Evolutionary conservation across 2,113 vertebrate species (phyloP), one percentile per base, ranked within the genome.

Genomic region (Oenanthe oenanthe): DNA sequence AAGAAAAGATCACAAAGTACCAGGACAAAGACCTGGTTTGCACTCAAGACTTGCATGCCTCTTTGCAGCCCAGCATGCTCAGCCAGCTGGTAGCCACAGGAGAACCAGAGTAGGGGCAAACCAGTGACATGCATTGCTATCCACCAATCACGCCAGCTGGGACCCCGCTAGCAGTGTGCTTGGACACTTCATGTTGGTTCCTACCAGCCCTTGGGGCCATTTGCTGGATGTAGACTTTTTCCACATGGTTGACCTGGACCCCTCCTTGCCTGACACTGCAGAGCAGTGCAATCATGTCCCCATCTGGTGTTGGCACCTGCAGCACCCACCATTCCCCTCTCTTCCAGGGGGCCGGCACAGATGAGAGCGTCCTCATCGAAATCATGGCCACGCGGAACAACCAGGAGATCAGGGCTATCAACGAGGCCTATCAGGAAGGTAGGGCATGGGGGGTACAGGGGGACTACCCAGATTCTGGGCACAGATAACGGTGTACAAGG

Each of bases 381-480:
- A 99, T 99, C 95, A 97, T 99, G 93, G 98, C 98, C 71, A 99
- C 99, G 1, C 97, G 99, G 93, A 99, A 96, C 97, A 99, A 99
- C 40, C 96, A 97, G 29, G 98, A 99, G 95, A 99, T 99, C 66
- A 94, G 66, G 5, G 98, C 98, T 71, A 99, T 99, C 98, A 99
- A 98, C 1, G 92, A 97, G 67, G 99, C 99, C 0, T 99, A 99
- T 70, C 94, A 97, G 67, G 88, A 97, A 93, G 95, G 96, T 97
- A 93, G 0, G 2, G 91, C 97, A 89, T 93, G 36, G 98, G 98
- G 98, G 98, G 56, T 7, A 32, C 0, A 0, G 1, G 16, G 29
- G 21, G 29, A 83, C 18, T 26, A 58, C 25, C 5, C 12, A 16
- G 17, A 16, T 48, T 53, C 51, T 57, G 42, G 54, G 45, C 38